These are phyloP conservation scores for Amphilophus citrinellus DNA, from an alignment of 2,113 vertebrate genomes.

Conservation along the genomic window DNA sequence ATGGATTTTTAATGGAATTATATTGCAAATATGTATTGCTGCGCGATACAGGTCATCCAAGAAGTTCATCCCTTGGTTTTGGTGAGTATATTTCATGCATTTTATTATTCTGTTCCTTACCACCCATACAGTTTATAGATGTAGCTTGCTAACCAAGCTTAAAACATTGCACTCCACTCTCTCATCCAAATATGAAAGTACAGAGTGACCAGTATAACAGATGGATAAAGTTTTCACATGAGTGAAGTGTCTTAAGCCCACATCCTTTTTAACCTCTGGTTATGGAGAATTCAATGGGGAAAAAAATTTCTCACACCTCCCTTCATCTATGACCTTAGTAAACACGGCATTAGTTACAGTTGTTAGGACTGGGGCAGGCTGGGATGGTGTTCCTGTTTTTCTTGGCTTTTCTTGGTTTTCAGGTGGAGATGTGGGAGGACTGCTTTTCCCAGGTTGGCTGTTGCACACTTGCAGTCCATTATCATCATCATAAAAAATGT, in stretches of 20 bases:
- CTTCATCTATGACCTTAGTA: rapidly evolving
- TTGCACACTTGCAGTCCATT: no score
- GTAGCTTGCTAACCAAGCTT: not conserved
- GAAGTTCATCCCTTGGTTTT: not conserved
- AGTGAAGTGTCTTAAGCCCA: rapidly evolving
- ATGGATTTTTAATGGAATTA: no score
- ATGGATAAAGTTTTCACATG: not conserved
- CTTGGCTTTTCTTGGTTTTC: no score
- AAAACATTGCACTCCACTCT: not conserved
- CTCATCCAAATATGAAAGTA: not conserved
- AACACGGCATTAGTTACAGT: not conserved
- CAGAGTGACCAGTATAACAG: not conserved
- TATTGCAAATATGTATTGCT: not conserved
- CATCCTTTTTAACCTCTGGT: rapidly evolving
- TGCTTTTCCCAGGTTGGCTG: no score
- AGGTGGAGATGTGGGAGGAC: no score
- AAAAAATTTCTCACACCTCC: not conserved
- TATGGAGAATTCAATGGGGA: rapidly evolving
- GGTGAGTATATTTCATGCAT: not conserved
- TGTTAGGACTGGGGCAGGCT: no score
- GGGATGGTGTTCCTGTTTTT: no score
- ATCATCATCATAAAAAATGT: no score
- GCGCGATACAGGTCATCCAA: not conserved
- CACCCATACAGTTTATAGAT: not conserved
- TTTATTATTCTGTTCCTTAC: not conserved